Base-by-base conservation (phyloP, 2,888 invertebrate genomes). In the Rhagophthalmus giganteus region DNA sequence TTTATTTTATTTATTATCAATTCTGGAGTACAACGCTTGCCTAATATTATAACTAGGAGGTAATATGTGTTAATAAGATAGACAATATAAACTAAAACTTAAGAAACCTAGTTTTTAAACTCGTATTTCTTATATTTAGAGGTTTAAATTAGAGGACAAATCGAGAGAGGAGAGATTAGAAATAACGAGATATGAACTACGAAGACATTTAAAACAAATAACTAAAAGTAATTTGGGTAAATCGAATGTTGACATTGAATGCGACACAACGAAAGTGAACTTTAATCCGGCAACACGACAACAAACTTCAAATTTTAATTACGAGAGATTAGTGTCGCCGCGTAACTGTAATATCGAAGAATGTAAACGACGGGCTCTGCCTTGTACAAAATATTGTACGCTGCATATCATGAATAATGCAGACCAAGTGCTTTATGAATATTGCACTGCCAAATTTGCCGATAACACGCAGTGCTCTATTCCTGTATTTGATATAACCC, bases 341-440 rank as follows among this genome's bases (percentile, higher is more conserved):
- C 52, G 54, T 30, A 52, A 53, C 20, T 63, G 63, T 39, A 58
- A 60, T 42, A 48, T 60, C 10, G 54, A 54, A 1, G 42, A 46
- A 15, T 77, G 77, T 55, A 68, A 65, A 10, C 74, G 75, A 54
- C 69, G 73, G 1, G 85, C 88, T 2, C 67, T 91, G 61, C 89
- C 90, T 0, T 88, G 87, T 70, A 86, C 90, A 0, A 84, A 88
- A 51, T 87, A 92, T 71, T 95, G 94, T 73, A 79, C 87, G 26
- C 76, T 84, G 54, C 95, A 95, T 77, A 89, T 94, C 62, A 89
- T 91, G 76, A 80, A 85, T 55, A 91, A 92, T 71, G 81, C 85
- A 6, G 90, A 91, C 64, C 94, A 95, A 76, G 69, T 73, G 30
- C 59, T 76, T 51, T 90, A 87, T 74, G 84, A 84, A 69, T 85